These are phyloP conservation scores for Bombus impatiens DNA, from an alignment of 1,140 invertebrate species.

Conservation along the genomic window DNA sequence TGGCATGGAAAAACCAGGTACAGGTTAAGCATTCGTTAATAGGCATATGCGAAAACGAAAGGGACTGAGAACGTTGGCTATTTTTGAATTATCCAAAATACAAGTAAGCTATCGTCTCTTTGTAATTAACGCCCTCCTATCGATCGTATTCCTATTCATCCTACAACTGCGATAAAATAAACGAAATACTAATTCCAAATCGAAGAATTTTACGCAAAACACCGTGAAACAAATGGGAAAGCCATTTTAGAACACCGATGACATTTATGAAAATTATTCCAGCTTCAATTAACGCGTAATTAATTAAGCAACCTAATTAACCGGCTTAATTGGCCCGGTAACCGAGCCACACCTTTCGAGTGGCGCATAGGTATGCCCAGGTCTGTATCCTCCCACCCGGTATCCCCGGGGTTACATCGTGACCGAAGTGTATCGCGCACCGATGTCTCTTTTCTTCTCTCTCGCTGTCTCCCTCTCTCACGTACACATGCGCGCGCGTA, in stretches of 20 bases:
- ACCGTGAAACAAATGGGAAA: background rate
- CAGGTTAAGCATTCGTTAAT: background rate
- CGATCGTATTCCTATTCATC: background rate
- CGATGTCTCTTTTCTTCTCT: slow-evolving; percentile 1
- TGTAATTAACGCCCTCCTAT: background rate
- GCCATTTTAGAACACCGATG: background rate
- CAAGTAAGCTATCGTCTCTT: background rate
- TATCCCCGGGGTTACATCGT: slow-evolving; percentile 58
- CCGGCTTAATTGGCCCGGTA: slow-evolving; percentile 52
- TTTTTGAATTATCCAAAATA: background rate
- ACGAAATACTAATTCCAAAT: background rate
- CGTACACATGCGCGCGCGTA: slow-evolving; percentile 6
- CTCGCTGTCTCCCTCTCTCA: background rate
- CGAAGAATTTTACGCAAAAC: background rate
- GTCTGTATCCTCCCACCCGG: slow-evolving; percentile 43
- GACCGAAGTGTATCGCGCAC: slow-evolving; percentile 47
- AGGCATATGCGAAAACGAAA: too few relatives aligned
- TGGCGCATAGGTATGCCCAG: slow-evolving; percentile 68
- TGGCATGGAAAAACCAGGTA: background rate
- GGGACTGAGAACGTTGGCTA: background rate
- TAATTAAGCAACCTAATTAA: slow-evolving; percentile 61
- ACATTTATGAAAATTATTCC: background rate
- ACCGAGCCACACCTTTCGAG: slow-evolving; percentile 63
- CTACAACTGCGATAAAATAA: background rate
- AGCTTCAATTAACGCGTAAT: slow-evolving; percentile 55